These are phyloP conservation scores for Danio aesculapii DNA, from an alignment of 2,797 vertebrate species.

Conservation along the genomic window DNA sequence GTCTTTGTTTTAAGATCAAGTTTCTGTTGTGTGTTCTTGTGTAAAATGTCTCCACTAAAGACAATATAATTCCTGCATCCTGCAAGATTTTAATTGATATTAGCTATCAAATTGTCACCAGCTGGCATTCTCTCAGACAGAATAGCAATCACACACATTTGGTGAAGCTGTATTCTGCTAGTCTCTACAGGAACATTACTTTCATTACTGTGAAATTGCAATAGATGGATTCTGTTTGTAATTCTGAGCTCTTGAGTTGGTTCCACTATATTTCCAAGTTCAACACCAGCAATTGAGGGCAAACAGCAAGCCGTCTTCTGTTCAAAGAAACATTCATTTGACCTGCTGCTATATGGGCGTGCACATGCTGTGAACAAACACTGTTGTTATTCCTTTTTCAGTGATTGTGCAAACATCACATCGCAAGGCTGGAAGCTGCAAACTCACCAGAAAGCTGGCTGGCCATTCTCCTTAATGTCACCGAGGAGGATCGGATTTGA, in stretches of 20 bases:
- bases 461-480: slow-evolving; percentile 94
- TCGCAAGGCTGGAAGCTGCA: neutral
- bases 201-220: neutral
- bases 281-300: neutral
- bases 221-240: neutral
- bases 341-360: neutral
- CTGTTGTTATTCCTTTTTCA: neutral
- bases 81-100: neutral
- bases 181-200: neutral
- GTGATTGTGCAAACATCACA: neutral
- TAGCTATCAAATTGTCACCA: neutral
- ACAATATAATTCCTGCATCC: neutral
- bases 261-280: neutral
- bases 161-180: neutral
- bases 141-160: neutral
- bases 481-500: slow-evolving; percentile 83
- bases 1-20: neutral
- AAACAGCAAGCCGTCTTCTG: neutral
- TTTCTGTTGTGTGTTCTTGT: neutral
- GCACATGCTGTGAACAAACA: neutral
- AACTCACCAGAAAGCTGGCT: slow-evolving; percentile 92
- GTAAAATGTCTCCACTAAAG: too few relatives aligned
- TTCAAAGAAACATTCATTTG: slow-evolving; percentile 12
- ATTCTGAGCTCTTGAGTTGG: neutral
- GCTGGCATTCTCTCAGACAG: neutral